Evolutionary conservation across 2,888 invertebrate species (phyloP).

Genomic region (Drosophila mulleri): DNA sequence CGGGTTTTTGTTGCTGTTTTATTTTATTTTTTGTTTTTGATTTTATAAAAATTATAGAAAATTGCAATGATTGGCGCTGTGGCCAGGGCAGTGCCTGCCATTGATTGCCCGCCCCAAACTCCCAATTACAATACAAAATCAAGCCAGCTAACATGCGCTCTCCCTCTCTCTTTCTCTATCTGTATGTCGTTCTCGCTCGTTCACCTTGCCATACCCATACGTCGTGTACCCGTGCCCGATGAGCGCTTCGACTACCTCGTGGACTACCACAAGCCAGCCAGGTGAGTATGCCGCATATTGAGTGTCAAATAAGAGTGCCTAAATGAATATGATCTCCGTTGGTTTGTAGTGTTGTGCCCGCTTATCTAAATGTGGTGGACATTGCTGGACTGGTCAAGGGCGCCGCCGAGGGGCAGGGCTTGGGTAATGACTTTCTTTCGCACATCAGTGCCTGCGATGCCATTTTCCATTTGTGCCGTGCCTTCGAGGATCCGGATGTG

Average conservation of each 20-base stretch:
- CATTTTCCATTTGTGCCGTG: conserved; percentile 97
- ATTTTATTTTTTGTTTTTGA: conserved; percentile 31
- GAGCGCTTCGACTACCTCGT: conserved; percentile 96
- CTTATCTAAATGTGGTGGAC: conserved; percentile 98
- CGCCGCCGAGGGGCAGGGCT: conserved; percentile 95
- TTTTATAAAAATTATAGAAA: conserved; percentile 83
- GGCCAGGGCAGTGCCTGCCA: conserved; percentile 23
- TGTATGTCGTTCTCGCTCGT: conserved; percentile 1
- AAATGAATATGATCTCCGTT: not conserved
- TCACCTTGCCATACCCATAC: conserved; percentile 86
- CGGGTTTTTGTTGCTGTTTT: conserved; percentile 11
- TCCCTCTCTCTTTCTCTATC: conserved; percentile 1
- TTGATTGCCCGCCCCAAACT: conserved; percentile 2
- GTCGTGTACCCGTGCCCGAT: conserved; percentile 99
- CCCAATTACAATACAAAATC: conserved; percentile 23
- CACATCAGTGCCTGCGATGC: conserved; percentile 99
- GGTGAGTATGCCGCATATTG: conserved; percentile 87
- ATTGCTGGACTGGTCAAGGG: conserved; percentile 99
- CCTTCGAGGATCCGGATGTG: conserved; percentile 98
- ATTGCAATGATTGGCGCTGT: conserved; percentile 81
- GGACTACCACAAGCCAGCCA: conserved; percentile 96
- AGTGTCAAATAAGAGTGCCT: conserved; percentile 26
- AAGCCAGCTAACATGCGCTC: conserved; percentile 56
- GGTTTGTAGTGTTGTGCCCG: conserved; percentile 95
- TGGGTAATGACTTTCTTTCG: conserved; percentile 99